Evolutionary conservation across 2,888 invertebrate species (phyloP).

Genomic region (Smittia aterrima): DNA sequence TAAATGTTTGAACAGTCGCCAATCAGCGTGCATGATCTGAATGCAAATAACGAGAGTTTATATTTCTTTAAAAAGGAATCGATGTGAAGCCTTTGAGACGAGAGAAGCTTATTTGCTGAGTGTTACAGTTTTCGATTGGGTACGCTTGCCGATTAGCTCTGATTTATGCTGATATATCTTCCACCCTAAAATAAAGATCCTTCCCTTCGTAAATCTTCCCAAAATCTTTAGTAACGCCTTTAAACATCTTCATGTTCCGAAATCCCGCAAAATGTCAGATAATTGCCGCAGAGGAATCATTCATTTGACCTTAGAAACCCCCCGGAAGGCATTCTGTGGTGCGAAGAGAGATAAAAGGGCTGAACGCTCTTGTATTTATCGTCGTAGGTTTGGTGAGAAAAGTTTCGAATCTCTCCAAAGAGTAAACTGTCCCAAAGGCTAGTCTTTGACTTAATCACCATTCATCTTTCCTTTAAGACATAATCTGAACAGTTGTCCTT

Average conservation of each 20-base stretch:
- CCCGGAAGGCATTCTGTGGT: constrained; percentile 7
- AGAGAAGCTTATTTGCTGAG: background rate
- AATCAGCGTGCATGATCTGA: background rate
- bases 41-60: background rate
- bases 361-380: background rate
- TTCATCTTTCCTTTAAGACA: constrained; percentile 23
- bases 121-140: background rate
- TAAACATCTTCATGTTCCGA: constrained; percentile 2
- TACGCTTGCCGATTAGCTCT: background rate
- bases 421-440: background rate
- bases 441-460: constrained; percentile 35
- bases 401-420: background rate
- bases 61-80: background rate
- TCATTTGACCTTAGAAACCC: constrained; percentile 22
- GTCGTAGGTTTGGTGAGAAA: background rate
- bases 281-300: constrained; percentile 7
- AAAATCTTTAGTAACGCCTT: background rate
- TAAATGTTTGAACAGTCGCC: constrained; percentile 5
- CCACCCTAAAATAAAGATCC: background rate
- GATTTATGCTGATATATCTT: background rate
- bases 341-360: background rate
- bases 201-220: background rate
- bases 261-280: constrained; percentile 17
- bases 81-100: background rate
- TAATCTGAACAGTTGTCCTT: no score